phyloP scores from a whole-genome alignment of 2,113 vertebrate species.

The Dicentrarchus labrax region DNA sequence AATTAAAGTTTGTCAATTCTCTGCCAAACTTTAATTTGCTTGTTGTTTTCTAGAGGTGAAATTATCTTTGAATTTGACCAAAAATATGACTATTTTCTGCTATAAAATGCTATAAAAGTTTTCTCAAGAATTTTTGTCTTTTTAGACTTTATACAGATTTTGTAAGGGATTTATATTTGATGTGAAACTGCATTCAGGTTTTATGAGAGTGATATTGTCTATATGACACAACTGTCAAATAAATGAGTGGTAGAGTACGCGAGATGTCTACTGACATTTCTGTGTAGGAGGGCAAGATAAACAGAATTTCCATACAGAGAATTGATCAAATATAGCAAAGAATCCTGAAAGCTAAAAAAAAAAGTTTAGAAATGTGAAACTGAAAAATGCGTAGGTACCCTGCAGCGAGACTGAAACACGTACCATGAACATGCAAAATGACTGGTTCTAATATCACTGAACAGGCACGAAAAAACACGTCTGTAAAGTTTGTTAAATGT shows the following conservation, averaged over 20 bases:
- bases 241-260: too few relatives aligned
- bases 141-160: neutral
- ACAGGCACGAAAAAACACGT: neutral
- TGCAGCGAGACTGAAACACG: constrained; percentile 39
- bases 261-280: neutral
- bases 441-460: neutral
- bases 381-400: constrained; percentile 54
- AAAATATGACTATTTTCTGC: neutral
- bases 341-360: constrained; percentile 32
- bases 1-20: neutral
- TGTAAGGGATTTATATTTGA: neutral
- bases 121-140: neutral
- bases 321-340: constrained; percentile 13
- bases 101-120: neutral
- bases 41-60: too few relatives aligned
- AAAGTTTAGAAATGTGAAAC: constrained; percentile 61
- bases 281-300: constrained; percentile 9
- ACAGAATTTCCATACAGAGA: constrained; percentile 41
- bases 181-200: neutral
- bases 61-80: neutral
- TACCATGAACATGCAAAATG: constrained; percentile 43
- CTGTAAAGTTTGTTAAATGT: neutral
- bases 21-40: too few relatives aligned
- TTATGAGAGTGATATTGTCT: neutral
- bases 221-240: neutral